Evolutionary conservation across 2,797 vertebrate genomes (phyloP), one percentile per base, ranked within the genome.

Genomic region (Manis crassicaudata): DNA sequence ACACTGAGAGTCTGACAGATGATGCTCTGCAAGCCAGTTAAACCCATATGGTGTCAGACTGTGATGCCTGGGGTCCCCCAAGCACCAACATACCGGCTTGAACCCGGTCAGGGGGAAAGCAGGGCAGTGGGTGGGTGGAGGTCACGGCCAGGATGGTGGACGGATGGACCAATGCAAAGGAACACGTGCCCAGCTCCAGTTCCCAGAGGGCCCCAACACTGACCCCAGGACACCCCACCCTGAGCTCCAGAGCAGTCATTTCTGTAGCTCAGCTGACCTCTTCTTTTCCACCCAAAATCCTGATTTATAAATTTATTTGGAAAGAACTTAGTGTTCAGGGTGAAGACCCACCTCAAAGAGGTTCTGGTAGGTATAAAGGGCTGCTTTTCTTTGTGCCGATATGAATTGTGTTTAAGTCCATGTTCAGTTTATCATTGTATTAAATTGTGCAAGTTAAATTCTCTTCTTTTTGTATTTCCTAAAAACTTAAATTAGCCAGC

Each of bases 271-370:
- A 13, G 37, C 72, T 50, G 67, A 37, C 46, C 73, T 50, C 54
- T 67, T 91, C 76, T 27, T 0, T 95, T 79, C 96, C 82, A 95
- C 94, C 96, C 96, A 67, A 97, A 98, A 96, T 96, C 93, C 96
- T 92, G 79, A 95, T 81, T 46, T 95, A 95, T 90, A 6, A 37
- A 95, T 23, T 76, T 90, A 93, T 77, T 88, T 90, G 94, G 91
- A 76, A 92, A 96, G 96, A 98, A 68, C 95, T 82, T 93, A 75
- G 72, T 14, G 62, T 13, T 32, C 2, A 13, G 58, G 93, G 97
- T 97, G 86, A 97, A 97, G 98, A 97, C 89, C 96, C 96, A 86
- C 97, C 96, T 97, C 96, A 96, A 91, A 96, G 98, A 97, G 96
- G 92, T 96, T 96, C 93, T 97, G 97, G 95, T 96, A 97, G 97